Evolutionary conservation across 2,797 vertebrate species (phyloP), one percentile per base, ranked within the genome.

Genomic region (Limosa lapponica): DNA sequence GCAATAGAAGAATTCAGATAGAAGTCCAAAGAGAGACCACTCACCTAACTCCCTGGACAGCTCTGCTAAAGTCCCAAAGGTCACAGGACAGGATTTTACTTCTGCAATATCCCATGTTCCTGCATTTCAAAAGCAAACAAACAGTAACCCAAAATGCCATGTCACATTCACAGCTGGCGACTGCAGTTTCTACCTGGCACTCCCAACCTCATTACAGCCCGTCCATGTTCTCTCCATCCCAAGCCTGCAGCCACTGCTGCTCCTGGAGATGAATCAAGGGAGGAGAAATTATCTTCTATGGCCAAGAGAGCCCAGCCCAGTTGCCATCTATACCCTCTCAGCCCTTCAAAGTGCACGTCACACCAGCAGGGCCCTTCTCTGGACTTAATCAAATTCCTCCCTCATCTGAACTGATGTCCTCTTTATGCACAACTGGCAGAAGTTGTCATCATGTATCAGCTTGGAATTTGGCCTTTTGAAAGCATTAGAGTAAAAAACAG

Each of bases 31-130:
- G 3, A 84, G 11, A 87, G 14, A 41, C 5, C 30, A 89, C 97
- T 96, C 82, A 97, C 96, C 94, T 82, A 94, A 84, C 51, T 97
- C 94, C 62, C 61, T 81, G 30, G 95, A 91, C 48, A 95, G 55
- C 43, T 97, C 95, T 71, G 95, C 52, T 48, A 93, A 37, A 0
- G 96, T 96, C 51, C 97, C 96, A 85, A 93, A 97, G 54, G 94
- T 97, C 82, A 96, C 93, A 87, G 94, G 73, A 83, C 87, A 94
- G 20, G 73, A 89, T 95, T 92, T 95, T 28, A 92, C 67, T 85
- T 96, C 95, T 46, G 91, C 90, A 86, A 88, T 93, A 88, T 96
- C 94, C 97, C 96, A 96, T 6, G 93, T 97, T 88, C 97, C 96
- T 97, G 78, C 49, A 87, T 95, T 95, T 90, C 74, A 90, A 91